Conservation (phyloP, 2,113 vertebrate species). For the Donacobius atricapilla region DNA sequence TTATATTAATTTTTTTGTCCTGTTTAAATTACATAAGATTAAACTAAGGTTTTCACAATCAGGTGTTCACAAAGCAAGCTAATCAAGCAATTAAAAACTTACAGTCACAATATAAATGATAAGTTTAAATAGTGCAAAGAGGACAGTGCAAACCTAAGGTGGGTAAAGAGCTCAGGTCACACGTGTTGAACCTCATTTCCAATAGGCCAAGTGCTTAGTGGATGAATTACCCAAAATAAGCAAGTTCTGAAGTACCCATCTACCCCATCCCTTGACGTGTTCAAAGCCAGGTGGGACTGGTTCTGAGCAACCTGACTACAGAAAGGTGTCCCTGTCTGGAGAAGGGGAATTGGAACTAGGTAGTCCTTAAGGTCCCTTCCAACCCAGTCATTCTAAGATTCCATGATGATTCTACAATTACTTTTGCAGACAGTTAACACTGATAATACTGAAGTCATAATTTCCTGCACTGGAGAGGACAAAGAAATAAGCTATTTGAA, state of each 20-base stretch:
- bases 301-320: not conserved
- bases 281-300: not conserved
- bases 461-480: not conserved
- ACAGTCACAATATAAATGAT: not conserved
- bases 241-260: not conserved
- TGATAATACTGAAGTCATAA: not conserved
- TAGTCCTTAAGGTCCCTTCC: not conserved
- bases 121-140: not conserved
- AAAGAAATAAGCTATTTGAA: not conserved
- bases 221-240: not conserved
- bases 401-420: not conserved
- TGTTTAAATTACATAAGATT: not conserved
- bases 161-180: not conserved
- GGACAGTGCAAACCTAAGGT: not conserved
- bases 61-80: not conserved
- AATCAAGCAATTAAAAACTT: not conserved
- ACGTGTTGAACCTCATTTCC: accelerated
- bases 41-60: not conserved
- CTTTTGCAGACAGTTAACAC: accelerated
- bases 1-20: not conserved
- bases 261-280: accelerated
- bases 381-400: not conserved
- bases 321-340: not conserved
- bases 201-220: too few species aligned
- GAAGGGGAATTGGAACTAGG: not conserved